Percentiles rank a stretch among this genome's conserved stretches.
These are phyloP conservation scores for Marasmarcha lunaedactyla DNA, from an alignment of 2,888 invertebrate genomes.

Conservation along the genomic window DNA sequence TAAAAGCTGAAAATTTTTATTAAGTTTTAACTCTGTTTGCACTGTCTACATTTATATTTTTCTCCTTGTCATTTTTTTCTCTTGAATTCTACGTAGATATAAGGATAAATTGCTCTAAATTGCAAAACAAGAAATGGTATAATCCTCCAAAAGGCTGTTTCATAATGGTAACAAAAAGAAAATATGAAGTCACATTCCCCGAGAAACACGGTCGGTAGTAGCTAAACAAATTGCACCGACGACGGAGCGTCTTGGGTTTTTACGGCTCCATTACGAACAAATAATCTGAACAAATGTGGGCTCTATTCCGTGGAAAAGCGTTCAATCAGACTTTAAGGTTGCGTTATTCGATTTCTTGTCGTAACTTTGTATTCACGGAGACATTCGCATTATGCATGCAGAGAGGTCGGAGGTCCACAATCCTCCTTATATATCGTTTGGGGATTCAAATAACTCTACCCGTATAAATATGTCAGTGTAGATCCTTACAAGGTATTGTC, in stretches of 20 bases:
- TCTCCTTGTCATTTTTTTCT: too few relatives aligned
- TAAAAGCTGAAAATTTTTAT: too few relatives aligned
- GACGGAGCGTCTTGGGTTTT: slow-evolving; percentile 8
- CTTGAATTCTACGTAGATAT: too few relatives aligned
- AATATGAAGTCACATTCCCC: neutral
- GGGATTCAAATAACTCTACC: neutral
- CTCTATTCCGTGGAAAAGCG: slow-evolving; percentile 32
- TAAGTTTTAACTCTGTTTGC: too few relatives aligned
- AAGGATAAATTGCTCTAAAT: too few relatives aligned
- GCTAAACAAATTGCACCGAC: neutral
- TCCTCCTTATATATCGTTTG: slow-evolving; percentile 9
- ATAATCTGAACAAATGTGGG: slow-evolving; percentile 43
- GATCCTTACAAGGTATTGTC: too few relatives aligned
- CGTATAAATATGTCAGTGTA: neutral
- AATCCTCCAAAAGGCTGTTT: slow-evolving; percentile 10
- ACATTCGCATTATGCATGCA: slow-evolving; percentile 49
- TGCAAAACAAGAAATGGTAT: too few relatives aligned
- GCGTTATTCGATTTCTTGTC: slow-evolving; percentile 26
- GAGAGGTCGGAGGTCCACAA: slow-evolving; percentile 38
- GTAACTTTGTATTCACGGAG: slow-evolving; percentile 51
- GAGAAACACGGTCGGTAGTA: neutral
- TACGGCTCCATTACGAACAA: slow-evolving; percentile 23
- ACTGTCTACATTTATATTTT: too few relatives aligned
- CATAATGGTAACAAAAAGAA: too few relatives aligned
- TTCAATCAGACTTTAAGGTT: slow-evolving; percentile 41